Conservation (phyloP, 2,888 invertebrate species). For the Abscondita cerata region DNA sequence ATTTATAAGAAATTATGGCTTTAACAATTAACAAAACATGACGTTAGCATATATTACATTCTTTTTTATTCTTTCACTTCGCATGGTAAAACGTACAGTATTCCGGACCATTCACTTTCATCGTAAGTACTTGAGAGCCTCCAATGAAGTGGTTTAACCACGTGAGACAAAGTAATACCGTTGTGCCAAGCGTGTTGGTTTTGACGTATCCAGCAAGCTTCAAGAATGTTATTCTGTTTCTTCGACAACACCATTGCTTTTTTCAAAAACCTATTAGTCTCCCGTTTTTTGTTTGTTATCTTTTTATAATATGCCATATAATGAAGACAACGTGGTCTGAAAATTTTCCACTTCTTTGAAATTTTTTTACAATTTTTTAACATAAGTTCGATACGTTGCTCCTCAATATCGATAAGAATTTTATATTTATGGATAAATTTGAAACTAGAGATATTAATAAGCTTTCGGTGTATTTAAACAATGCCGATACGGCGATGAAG, state of each 20-base stretch:
- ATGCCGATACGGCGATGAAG: constrained; percentile 33
- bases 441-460: constrained; percentile 36
- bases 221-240: constrained; percentile 41
- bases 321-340: constrained; percentile 41
- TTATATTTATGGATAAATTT: constrained; percentile 30
- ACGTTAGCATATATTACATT: too few relatives aligned
- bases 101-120: constrained; percentile 42
- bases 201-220: constrained; percentile 41
- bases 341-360: constrained; percentile 40
- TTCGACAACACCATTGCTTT: constrained; percentile 32
- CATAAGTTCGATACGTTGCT: constrained; percentile 23
- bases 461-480: constrained; percentile 40
- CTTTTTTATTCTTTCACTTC: neutral
- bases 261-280: constrained; percentile 32
- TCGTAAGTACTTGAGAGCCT: constrained; percentile 39
- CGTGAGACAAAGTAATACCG: constrained; percentile 36
- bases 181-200: constrained; percentile 42
- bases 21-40: too few relatives aligned
- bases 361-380: constrained; percentile 32
- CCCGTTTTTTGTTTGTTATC: constrained; percentile 26
- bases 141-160: constrained; percentile 40
- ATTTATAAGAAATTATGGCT: too few relatives aligned
- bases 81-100: constrained; percentile 43
- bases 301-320: constrained; percentile 41
- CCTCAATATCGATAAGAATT: constrained; percentile 23